Conservation (phyloP, 2,888 invertebrate genomes). For the Hydriomena furcata region DNA sequence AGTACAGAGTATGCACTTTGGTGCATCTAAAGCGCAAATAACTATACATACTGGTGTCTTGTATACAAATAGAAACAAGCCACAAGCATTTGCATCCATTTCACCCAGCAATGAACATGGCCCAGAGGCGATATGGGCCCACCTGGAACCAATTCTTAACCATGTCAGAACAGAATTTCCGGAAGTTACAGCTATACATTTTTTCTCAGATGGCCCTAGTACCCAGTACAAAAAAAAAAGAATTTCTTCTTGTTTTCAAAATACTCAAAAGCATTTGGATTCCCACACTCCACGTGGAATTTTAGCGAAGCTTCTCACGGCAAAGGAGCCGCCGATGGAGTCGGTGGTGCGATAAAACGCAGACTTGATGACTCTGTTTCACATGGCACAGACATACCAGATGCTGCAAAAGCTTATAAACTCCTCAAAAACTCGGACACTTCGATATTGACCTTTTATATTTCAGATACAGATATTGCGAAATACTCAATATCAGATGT, state of each 20-base stretch:
- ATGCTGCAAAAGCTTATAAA: background rate
- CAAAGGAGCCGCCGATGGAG: background rate
- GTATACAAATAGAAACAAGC: no score
- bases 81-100: no score
- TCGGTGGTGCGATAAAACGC: background rate
- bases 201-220: slow-evolving; percentile 33
- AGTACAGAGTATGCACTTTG: no score
- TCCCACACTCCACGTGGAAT: background rate
- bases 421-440: background rate
- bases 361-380: background rate
- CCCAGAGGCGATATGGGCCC: slow-evolving; percentile 27
- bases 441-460: no score
- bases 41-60: no score
- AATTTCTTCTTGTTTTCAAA: background rate
- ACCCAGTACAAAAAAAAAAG: slow-evolving; percentile 34
- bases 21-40: no score
- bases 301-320: background rate
- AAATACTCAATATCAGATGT: background rate
- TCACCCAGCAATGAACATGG: slow-evolving; percentile 15
- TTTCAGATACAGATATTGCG: background rate
- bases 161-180: slow-evolving; percentile 12
- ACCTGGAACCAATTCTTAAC: slow-evolving; percentile 22
- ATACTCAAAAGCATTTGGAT: background rate
- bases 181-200: slow-evolving; percentile 11
- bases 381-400: background rate